Evolutionary conservation across 2,888 invertebrate genomes (phyloP).

Genomic region (Melanophora roralis): DNA sequence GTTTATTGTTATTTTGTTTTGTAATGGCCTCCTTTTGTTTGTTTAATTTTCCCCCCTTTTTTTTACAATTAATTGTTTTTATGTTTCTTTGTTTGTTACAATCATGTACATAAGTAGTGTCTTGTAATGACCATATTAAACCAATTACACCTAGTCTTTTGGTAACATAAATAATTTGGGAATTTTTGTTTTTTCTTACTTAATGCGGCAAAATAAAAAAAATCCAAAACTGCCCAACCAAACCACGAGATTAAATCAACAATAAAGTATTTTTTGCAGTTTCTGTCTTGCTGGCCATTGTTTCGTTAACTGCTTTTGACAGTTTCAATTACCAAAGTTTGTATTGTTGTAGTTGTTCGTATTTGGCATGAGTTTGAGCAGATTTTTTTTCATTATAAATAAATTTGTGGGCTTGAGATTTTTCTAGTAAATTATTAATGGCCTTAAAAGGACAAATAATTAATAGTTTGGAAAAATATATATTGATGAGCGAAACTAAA

Average conservation of each 20-base stretch:
- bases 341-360: not conserved
- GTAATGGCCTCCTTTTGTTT: too few relatives aligned
- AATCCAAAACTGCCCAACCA: not conserved
- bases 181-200: constrained; percentile 33
- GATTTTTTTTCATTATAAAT: not conserved
- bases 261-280: too few relatives aligned
- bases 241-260: not conserved
- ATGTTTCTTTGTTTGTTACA: not conserved
- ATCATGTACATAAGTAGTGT: too few relatives aligned
- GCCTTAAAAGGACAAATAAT: too few relatives aligned
- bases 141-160: constrained; percentile 50
- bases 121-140: constrained; percentile 45
- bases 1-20: too few relatives aligned
- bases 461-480: too few relatives aligned
- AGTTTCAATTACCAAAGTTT: constrained; percentile 13
- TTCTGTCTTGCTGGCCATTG: not conserved
- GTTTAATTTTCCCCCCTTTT: too few relatives aligned
- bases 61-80: not conserved
- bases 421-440: too few relatives aligned
- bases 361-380: not conserved
- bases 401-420: too few relatives aligned
- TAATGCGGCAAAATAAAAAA: not conserved
- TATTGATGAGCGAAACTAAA: too few relatives aligned
- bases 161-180: constrained; percentile 50
- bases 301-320: not conserved